phyloP scores from a whole-genome alignment of 2,797 vertebrate genomes.

The Astyanax mexicanus region DNA sequence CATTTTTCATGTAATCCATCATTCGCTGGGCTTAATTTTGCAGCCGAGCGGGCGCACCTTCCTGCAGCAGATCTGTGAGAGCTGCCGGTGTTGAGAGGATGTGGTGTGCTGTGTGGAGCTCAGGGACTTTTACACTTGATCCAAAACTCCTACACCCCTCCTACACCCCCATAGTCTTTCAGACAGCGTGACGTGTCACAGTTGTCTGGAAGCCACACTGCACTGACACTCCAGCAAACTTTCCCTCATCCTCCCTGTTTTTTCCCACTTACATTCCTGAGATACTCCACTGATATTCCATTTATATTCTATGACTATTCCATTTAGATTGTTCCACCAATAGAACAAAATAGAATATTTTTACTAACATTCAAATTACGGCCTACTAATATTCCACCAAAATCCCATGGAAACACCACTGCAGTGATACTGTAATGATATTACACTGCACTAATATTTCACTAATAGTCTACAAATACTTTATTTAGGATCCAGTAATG shows the following conservation, averaged over 20 bases:
- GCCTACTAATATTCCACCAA: no score
- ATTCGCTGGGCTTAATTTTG: slow-evolving; percentile 5
- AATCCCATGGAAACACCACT: no score
- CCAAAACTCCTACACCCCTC: neutral
- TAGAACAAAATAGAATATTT: no score
- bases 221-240: neutral
- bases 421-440: no score
- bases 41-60: neutral
- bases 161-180: neutral
- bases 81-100: neutral
- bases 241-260: neutral
- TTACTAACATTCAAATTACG: no score
- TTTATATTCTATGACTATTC: no score
- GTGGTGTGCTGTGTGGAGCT: neutral
- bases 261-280: neutral
- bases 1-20: slow-evolving; percentile 27
- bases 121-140: neutral
- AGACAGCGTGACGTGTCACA: neutral
- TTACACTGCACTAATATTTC: no score
- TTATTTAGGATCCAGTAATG: no score
- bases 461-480: neutral
- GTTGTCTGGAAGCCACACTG: neutral
- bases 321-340: no score
- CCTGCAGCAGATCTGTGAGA: neutral
- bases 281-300: neutral